A percentile compares a stretch with the other conserved stretches of the same genome.
Evolutionary conservation across 1,140 invertebrate genomes (phyloP).

Genomic region (Aphaenogaster ashmeadi): DNA sequence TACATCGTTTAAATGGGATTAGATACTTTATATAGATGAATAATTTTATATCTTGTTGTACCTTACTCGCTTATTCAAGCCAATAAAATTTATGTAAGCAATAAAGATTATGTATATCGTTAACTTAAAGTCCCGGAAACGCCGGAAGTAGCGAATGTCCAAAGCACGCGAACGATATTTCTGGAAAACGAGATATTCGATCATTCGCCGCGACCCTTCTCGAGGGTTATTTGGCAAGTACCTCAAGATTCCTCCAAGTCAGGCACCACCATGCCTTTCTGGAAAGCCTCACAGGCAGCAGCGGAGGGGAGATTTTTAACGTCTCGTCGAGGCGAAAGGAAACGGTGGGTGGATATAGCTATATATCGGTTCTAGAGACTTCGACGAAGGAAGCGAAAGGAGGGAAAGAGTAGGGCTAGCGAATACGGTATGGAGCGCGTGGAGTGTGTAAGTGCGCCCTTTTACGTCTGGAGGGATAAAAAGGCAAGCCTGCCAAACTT

Average conservation of each 20-base stretch:
- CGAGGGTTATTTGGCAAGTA: constrained; percentile 73
- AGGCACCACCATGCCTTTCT: constrained; percentile 60
- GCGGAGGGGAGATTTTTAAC: constrained; percentile 71
- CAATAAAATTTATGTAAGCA: constrained; percentile 16
- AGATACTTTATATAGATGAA: not conserved
- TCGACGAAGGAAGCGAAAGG: constrained; percentile 14
- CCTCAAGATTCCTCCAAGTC: constrained; percentile 27
- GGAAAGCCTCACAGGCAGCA: constrained; percentile 39
- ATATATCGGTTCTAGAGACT: constrained; percentile 67
- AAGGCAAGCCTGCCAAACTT: constrained; percentile 77
- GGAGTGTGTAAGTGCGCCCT: constrained; percentile 73
- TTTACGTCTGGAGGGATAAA: constrained; percentile 77
- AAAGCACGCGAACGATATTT: constrained; percentile 53
- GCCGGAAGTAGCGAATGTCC: constrained; percentile 46
- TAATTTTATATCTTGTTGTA: not conserved
- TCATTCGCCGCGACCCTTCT: constrained; percentile 64
- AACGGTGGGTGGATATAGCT: constrained; percentile 69
- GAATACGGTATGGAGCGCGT: constrained; percentile 45
- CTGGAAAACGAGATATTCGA: constrained; percentile 50
- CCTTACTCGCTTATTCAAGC: not conserved
- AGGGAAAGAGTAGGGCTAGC: constrained; percentile 26
- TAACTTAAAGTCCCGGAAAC: constrained; percentile 7
- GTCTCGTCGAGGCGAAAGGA: constrained; percentile 73
- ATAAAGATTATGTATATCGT: constrained; percentile 39
- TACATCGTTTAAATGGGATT: not conserved